Evolutionary conservation across 1,140 invertebrate species (phyloP).

Genomic region (Littorina saxatilis): DNA sequence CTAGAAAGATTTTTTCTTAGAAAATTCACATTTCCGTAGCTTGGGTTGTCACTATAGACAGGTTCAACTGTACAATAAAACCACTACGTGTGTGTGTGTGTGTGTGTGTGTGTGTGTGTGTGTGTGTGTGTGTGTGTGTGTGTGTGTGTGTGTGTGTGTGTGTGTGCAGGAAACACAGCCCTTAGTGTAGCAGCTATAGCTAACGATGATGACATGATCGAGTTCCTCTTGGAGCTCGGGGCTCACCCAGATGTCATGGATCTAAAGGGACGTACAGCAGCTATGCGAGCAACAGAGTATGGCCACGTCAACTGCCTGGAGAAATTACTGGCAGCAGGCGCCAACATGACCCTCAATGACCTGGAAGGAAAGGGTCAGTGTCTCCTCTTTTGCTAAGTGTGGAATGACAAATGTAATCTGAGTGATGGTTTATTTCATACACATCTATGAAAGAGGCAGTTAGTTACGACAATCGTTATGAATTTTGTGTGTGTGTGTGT

Average conservation of each 20-base stretch:
- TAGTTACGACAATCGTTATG: neutral
- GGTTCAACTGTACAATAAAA: too few species aligned
- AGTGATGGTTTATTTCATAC: neutral
- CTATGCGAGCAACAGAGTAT: constrained; percentile 75
- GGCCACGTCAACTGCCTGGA: constrained; percentile 74
- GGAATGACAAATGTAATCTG: neutral
- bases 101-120: neutral
- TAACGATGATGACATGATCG: constrained; percentile 74
- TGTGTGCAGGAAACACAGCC: constrained; percentile 62
- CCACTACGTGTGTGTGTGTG: too few species aligned
- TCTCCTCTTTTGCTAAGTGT: neutral
- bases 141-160: constrained; percentile 9
- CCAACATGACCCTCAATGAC: constrained; percentile 73
- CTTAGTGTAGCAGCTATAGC: constrained; percentile 68
- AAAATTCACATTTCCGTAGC: neutral
- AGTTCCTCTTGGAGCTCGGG: constrained; percentile 71
- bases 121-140: constrained; percentile 9
- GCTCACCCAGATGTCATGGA: constrained; percentile 76
- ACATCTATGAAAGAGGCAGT: neutral
- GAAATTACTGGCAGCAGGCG: constrained; percentile 68
- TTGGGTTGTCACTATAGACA: neutral
- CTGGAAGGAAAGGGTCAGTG: constrained; percentile 74
- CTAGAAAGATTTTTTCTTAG: too few species aligned
- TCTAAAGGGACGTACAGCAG: constrained; percentile 72
- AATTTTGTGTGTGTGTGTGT: too few species aligned